A percentile compares a stretch with the other conserved stretches of the same genome.
phyloP scores from a whole-genome alignment of 2,888 invertebrate species.

The Synanthedon tipuliformis region DNA sequence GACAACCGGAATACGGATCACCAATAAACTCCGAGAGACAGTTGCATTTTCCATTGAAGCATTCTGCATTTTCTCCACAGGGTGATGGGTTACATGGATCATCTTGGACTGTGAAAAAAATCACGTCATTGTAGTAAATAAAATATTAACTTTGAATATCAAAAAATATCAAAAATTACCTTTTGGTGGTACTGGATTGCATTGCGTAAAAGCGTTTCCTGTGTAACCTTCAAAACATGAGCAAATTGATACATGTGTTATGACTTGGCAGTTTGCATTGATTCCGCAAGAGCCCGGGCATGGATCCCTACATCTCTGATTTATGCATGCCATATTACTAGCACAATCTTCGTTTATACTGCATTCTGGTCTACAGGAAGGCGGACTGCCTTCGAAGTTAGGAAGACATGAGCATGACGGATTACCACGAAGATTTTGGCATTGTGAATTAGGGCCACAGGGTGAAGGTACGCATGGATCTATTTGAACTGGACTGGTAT shows the following conservation, averaged over 20 bases:
- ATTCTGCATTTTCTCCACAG: conserved; percentile 79
- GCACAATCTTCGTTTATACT: conserved; percentile 76
- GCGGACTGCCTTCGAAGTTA: conserved; percentile 74
- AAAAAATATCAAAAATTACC: conserved; percentile 20
- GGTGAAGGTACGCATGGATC: conserved; percentile 78
- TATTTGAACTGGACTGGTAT: conserved; percentile 32
- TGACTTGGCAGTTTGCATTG: conserved; percentile 69
- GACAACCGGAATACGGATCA: conserved; percentile 80
- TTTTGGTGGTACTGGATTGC: conserved; percentile 41
- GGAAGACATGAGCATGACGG: conserved; percentile 74
- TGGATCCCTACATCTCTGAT: conserved; percentile 74
- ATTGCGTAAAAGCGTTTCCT: conserved; percentile 74
- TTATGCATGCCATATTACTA: conserved; percentile 75
- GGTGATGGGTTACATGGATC: conserved; percentile 77
- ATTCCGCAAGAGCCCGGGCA: conserved; percentile 78
- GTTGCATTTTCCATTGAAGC: conserved; percentile 75
- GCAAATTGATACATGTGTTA: conserved; percentile 74
- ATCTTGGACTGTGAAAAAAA: conserved; percentile 29
- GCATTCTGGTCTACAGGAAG: conserved; percentile 77
- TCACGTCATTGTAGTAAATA: no score
- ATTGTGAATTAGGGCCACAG: conserved; percentile 74
- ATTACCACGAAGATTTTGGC: conserved; percentile 64
- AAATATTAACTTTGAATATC: no score
- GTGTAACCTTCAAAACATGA: conserved; percentile 68
- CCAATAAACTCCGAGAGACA: conserved; percentile 81